Percentiles rank a stretch among this genome's conserved stretches.
Evolutionary conservation across 2,888 invertebrate species (phyloP).

Genomic region (Agapetus fuscipes): DNA sequence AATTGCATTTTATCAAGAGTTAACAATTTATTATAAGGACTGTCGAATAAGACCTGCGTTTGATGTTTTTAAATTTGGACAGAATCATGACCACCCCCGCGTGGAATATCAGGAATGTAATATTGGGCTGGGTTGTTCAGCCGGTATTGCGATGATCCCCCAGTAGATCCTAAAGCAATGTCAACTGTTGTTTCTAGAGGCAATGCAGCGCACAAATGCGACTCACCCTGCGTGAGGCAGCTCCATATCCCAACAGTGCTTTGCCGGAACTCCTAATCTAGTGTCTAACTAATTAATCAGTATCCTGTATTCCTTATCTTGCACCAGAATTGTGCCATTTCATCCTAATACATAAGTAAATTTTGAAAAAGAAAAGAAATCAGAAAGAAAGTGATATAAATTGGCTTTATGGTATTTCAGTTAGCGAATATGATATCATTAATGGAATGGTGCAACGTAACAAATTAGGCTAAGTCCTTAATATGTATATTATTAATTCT

Average conservation of each 20-base stretch:
- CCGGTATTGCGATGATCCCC: too few relatives aligned
- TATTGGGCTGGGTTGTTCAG: too few relatives aligned
- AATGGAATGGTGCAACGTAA: conserved; percentile 21
- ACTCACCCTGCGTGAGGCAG: conserved; percentile 8
- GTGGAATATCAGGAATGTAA: too few relatives aligned
- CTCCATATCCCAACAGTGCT: conserved; percentile 12
- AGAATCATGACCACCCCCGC: too few relatives aligned
- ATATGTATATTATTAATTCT: conserved; percentile 40
- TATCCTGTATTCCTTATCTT: conserved; percentile 13
- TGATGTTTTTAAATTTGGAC: too few relatives aligned
- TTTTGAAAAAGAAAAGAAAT: conserved; percentile 16
- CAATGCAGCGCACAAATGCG: conserved; percentile 16
- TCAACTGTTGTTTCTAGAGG: conserved; percentile 11
- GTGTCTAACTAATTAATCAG: conserved; percentile 15
- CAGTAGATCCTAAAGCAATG: conserved; percentile 3
- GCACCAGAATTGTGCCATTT: conserved; percentile 21
- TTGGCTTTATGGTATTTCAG: conserved; percentile 21
- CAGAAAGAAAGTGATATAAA: conserved; percentile 21
- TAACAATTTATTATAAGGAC: conserved; percentile 10
- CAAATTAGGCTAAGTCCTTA: conserved; percentile 29
- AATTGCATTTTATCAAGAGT: conserved; percentile 14
- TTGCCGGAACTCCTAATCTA: conserved; percentile 13
- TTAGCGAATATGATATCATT: conserved; percentile 21
- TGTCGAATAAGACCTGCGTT: too few relatives aligned
- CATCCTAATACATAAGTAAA: conserved; percentile 18